Evolutionary conservation across 2,113 vertebrate species (phyloP), one percentile per base, ranked within the genome.

Genomic region (Bos taurus): DNA sequence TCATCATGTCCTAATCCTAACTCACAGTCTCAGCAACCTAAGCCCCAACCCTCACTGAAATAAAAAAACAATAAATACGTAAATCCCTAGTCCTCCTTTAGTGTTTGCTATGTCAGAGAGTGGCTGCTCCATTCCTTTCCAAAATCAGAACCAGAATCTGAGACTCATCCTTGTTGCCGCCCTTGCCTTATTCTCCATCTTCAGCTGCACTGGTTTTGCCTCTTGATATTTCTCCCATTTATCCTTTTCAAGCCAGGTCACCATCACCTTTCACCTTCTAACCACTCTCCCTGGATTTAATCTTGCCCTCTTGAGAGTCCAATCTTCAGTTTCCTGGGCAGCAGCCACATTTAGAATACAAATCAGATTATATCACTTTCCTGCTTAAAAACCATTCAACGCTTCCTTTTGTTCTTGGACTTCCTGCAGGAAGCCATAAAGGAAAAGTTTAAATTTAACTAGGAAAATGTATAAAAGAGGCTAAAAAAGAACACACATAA

Each of bases 341-440:
- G 43, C 56, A 43, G 64, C 17, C 71, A 77, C 52, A 33, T 52
- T 83, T 77, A 82, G 80, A 95, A 71, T 40, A 40, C 59, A 59
- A 54, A 57, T 71, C 43, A 71, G 46, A 52, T 78, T 46, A 25
- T 26, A 48, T 21, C 43, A 71, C 54, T 62, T 93, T 59, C 77
- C 21, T 12, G 59, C 43, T 88, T 26, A 80, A 83, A 64, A 54
- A 82, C 36, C 52, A 91, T 36, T 36, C 50, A 50, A 54, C 9
- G 13, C 50, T 85, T 93, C 60, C 13, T 80, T 88, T 94, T 91
- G 59, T 23, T 56, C 59, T 82, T 33, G 40, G 59, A 89, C 52
- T 91, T 96, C 83, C 52, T 88, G 52, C 50, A 95, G 81, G 90
- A 84, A 88, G 64, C 62, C 92, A 93, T 48, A 90, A 80, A 94